Evolutionary conservation across 2,113 vertebrate genomes (phyloP), one percentile per base, ranked within the genome.

Genomic region (Melanostigma gelatinosum): DNA sequence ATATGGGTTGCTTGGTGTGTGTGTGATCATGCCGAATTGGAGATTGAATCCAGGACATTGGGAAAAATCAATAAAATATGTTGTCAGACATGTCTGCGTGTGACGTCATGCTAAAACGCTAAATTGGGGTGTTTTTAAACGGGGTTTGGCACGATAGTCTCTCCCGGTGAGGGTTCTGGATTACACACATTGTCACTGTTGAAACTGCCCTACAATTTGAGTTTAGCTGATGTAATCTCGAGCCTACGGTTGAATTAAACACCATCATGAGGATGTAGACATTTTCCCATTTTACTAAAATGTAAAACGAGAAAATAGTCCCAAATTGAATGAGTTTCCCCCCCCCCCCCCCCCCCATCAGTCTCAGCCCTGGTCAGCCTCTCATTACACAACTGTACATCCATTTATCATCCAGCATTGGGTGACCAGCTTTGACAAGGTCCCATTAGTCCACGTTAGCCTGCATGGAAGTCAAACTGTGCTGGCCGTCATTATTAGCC

Each of bases 341-440:
- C n/a, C n/a, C n/a, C n/a, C n/a, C n/a, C n/a, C n/a, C n/a, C n/a
- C n/a, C n/a, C n/a, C 11, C 11, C n/a, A 27, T 57, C 54, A 57
- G n/a, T 55, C n/a, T 64, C 58, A 24, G 1, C 38, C 11, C 57
- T 42, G 29, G 18, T 67, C 32, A 72, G 15, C 72, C 8, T 75
- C 61, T 65, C 48, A 32, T 55, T 66, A 44, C 4, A 54, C 61
- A 18, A 40, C 67, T 72, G 40, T 8, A 7, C 57, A 54, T 2
- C 58, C 63, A 71, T 58, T 46, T 55, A 27, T 62, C 18, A 42
- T 58, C 54, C 67, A 73, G 13, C 46, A n/a, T 40, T 40, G 77
- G 68, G 22, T 75, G 72, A 81, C 34, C 69, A 20, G 24, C 22
- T 79, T 2, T 82, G 79, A 80, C 79, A 76, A 16, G 71, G 36